These are phyloP conservation scores for Heliornis fulica DNA, from an alignment of 2,113 vertebrate species.

Conservation along the genomic window DNA sequence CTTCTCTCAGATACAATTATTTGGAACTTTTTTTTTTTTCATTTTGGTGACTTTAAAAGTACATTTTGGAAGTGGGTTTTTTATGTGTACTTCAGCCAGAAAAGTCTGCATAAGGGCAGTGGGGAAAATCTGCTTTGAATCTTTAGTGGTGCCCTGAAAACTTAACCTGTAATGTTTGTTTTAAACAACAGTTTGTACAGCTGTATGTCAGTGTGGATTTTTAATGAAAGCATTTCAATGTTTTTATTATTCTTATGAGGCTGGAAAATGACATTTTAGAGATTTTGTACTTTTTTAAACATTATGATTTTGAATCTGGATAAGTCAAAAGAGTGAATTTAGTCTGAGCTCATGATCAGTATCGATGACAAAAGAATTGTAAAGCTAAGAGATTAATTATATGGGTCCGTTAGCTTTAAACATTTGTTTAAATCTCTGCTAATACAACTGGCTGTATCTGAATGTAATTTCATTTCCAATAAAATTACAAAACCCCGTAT, in stretches of 20 bases:
- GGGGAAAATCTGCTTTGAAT: not conserved
- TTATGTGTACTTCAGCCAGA: not conserved
- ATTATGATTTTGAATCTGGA: not conserved
- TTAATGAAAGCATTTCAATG: not conserved
- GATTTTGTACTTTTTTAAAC: not conserved
- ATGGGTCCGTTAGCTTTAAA: not conserved
- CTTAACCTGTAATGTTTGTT: not conserved
- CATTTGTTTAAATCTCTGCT: not conserved
- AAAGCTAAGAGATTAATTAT: not conserved
- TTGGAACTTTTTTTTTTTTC: not conserved
- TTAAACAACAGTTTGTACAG: not conserved
- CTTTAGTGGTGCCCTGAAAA: not conserved
- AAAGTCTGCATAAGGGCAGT: not conserved
- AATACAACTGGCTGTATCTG: not conserved
- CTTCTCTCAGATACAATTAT: not conserved
- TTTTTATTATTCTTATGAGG: not conserved
- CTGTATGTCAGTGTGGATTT: not conserved
- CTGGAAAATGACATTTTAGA: not conserved
- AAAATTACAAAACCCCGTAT: not conserved
- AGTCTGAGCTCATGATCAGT: not conserved
- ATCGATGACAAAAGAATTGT: not conserved
- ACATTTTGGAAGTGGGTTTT: not conserved
- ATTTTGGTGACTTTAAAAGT: not conserved
- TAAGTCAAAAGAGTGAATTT: not conserved
- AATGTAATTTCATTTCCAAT: conserved; percentile 30